phyloP scores from a whole-genome alignment of 2,113 vertebrate species.

The Antidorcas marsupialis region DNA sequence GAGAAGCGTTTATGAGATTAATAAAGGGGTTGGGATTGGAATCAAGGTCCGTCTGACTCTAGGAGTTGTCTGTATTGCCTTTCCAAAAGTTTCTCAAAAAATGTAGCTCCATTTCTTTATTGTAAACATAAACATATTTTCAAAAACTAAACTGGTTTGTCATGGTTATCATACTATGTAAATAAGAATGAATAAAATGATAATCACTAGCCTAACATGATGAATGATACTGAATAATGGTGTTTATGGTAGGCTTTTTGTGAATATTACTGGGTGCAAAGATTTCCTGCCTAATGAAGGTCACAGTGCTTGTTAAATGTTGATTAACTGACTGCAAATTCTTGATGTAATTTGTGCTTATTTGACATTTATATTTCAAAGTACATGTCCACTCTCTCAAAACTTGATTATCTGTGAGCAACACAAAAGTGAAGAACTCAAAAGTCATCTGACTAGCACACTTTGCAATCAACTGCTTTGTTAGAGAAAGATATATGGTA shows the following conservation, averaged over 20 bases:
- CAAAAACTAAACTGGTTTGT: neutral
- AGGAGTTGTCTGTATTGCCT: neutral
- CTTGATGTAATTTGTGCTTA: neutral
- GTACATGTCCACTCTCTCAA: neutral
- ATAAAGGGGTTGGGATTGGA: neutral
- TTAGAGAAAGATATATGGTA: neutral
- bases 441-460: neutral
- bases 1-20: neutral
- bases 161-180: neutral
- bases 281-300: neutral
- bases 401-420: neutral
- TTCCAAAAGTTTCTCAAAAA: neutral
- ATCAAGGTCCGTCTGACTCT: neutral
- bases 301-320: neutral
- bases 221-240: neutral
- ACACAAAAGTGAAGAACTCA: neutral
- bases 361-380: neutral
- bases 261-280: neutral
- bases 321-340: neutral
- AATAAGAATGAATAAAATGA: neutral
- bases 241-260: neutral
- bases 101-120: neutral
- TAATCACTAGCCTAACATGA: neutral
- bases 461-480: neutral
- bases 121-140: neutral